A percentile compares a stretch with the other conserved stretches of the same genome.
phyloP scores from a whole-genome alignment of 2,888 invertebrate species.

The Doris montereyensis region DNA sequence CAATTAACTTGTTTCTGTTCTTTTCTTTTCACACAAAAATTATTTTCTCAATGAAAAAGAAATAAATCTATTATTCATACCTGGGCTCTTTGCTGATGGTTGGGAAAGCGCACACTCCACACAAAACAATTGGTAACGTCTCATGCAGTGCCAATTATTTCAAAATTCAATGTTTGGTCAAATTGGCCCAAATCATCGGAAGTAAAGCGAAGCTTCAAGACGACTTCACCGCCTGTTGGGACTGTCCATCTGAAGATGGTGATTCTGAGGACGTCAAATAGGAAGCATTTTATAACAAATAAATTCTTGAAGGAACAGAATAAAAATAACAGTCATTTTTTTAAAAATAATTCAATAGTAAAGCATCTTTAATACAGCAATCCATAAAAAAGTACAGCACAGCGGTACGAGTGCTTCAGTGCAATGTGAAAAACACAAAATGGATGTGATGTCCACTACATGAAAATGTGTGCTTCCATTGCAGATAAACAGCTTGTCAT shows the following conservation, averaged over 20 bases:
- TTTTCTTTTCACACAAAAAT: too few species aligned
- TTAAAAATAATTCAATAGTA: not conserved
- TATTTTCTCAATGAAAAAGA: too few species aligned
- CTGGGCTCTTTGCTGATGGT: conserved; percentile 73
- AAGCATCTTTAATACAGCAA: too few species aligned
- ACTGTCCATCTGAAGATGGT: conserved; percentile 72
- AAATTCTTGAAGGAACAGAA: not conserved
- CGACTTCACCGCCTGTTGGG: conserved; percentile 68
- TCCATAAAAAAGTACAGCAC: too few species aligned
- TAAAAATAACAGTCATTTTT: not conserved
- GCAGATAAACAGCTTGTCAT: too few species aligned
- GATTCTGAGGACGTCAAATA: conserved; percentile 54
- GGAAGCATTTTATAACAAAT: too few species aligned
- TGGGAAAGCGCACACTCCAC: conserved; percentile 73
- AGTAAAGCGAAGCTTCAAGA: conserved; percentile 68
- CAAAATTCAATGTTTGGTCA: conserved; percentile 73
- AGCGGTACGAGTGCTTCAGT: too few species aligned
- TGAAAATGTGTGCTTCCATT: too few species aligned
- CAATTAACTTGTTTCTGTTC: too few species aligned
- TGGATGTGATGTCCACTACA: too few species aligned
- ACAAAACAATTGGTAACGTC: conserved; percentile 72
- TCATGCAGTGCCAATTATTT: conserved; percentile 71
- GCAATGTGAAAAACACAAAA: too few species aligned
- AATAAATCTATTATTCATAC: too few species aligned
- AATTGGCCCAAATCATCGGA: conserved; percentile 73